Conservation (phyloP, 2,113 vertebrate genomes). For the Dasyurus viverrinus region DNA sequence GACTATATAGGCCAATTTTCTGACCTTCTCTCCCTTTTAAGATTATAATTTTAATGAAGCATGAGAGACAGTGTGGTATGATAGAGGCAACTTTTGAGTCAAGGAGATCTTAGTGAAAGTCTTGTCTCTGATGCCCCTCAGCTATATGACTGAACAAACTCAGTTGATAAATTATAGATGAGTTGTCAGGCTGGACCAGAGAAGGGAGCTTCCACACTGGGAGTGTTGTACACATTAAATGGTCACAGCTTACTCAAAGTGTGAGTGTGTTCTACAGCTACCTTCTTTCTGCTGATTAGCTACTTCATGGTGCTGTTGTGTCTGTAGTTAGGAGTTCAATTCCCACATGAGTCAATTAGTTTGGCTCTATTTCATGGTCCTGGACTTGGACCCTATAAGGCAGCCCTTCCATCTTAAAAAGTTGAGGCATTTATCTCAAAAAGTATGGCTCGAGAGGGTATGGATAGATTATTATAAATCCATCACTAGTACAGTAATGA, state of each 20-base stretch:
- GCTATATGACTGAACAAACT: background rate
- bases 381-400: background rate
- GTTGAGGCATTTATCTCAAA: background rate
- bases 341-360: background rate
- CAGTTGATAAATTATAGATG: background rate
- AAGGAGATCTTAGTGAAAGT: background rate
- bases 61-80: background rate
- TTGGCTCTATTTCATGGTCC: slow-evolving; percentile 14
- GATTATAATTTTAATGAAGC: background rate
- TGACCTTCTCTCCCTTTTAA: background rate
- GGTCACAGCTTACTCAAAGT: background rate
- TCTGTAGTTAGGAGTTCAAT: slow-evolving; percentile 11
- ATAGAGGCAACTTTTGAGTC: background rate
- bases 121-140: background rate
- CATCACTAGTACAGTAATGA: background rate
- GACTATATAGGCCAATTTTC: background rate
- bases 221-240: background rate
- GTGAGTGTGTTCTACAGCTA: background rate
- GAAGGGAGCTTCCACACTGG: background rate
- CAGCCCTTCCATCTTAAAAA: background rate
- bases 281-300: slow-evolving; percentile 22
- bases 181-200: background rate
- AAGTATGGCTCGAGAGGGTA: background rate
- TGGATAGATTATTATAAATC: background rate
- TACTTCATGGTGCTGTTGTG: background rate